phyloP scores from a whole-genome alignment of 1,140 invertebrate genomes.

The Bilobella aurantiaca region DNA sequence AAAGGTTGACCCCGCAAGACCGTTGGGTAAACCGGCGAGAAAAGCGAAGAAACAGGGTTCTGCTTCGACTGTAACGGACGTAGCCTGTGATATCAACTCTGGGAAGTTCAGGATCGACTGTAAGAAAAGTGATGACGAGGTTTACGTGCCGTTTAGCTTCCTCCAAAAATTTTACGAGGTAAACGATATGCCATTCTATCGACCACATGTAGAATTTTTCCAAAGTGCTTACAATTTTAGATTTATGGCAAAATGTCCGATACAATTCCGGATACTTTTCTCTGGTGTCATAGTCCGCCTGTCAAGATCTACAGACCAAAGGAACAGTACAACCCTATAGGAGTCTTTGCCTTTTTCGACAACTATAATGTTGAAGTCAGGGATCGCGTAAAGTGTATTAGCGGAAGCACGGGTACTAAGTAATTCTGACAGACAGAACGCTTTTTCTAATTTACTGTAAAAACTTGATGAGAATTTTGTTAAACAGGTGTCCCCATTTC shows the following conservation, averaged over 20 bases:
- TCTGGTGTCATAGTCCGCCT: constrained; percentile 89
- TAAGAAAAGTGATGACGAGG: constrained; percentile 70
- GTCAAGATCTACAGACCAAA: constrained; percentile 67
- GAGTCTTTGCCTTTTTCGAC: constrained; percentile 90
- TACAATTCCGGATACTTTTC: constrained; percentile 65
- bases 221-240: constrained; percentile 39
- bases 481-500: constrained; percentile 45
- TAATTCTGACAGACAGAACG: too few relatives aligned
- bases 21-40: constrained; percentile 1
- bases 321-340: constrained; percentile 75
- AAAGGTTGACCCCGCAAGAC: background rate
- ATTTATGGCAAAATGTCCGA: constrained; percentile 63
- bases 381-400: constrained; percentile 90
- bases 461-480: too few relatives aligned
- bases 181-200: too few relatives aligned
- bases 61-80: constrained; percentile 7
- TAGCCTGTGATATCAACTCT: constrained; percentile 56
- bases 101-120: constrained; percentile 75
- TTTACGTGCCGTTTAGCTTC: constrained; percentile 86
- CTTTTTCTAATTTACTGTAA: too few relatives aligned
- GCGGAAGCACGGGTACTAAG: constrained; percentile 61
- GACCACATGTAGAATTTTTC: too few relatives aligned
- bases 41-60: constrained; percentile 4
- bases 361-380: constrained; percentile 94
- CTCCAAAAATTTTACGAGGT: constrained; percentile 91